Percentiles rank a stretch among this genome's conserved stretches.
These are phyloP conservation scores for Pissodes strobi DNA, from an alignment of 1,140 invertebrate species.

Conservation along the genomic window DNA sequence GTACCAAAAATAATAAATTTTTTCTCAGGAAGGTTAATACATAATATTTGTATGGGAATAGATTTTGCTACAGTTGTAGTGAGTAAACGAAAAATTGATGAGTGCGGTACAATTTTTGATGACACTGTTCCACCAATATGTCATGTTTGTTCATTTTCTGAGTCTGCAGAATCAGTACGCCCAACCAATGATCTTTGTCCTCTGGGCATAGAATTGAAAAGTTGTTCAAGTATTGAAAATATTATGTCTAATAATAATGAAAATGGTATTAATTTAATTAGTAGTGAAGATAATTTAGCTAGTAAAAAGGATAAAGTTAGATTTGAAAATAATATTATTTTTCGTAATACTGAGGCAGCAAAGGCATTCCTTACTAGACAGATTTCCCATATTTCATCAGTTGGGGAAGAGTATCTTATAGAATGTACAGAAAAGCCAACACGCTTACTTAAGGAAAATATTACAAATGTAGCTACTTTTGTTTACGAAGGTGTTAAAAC, in stretches of 20 bases:
- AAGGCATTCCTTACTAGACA: conserved; percentile 72
- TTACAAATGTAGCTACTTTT: conserved; percentile 73
- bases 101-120: no score
- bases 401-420: conserved; percentile 67
- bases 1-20: no score
- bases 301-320: conserved; percentile 22
- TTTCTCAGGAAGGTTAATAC: no score
- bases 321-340: conserved; percentile 68
- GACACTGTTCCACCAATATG: no score
- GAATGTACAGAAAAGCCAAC: conserved; percentile 70
- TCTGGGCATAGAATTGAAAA: conserved; percentile 56
- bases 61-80: no score
- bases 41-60: no score
- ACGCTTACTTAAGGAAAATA: conserved; percentile 71
- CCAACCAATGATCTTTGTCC: conserved; percentile 59
- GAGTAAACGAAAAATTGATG: no score
- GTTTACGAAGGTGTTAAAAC: conserved; percentile 76
- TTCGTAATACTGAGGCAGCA: conserved; percentile 72
- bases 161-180: no score
- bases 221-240: conserved; percentile 49
- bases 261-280: conserved; percentile 41
- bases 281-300: no score
- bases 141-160: no score
- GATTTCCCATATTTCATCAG: conserved; percentile 72
- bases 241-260: not conserved